Percentiles rank a stretch among this genome's conserved stretches.
phyloP scores from a whole-genome alignment of 1,140 invertebrate genomes.

The Oscheius sp. region DNA sequence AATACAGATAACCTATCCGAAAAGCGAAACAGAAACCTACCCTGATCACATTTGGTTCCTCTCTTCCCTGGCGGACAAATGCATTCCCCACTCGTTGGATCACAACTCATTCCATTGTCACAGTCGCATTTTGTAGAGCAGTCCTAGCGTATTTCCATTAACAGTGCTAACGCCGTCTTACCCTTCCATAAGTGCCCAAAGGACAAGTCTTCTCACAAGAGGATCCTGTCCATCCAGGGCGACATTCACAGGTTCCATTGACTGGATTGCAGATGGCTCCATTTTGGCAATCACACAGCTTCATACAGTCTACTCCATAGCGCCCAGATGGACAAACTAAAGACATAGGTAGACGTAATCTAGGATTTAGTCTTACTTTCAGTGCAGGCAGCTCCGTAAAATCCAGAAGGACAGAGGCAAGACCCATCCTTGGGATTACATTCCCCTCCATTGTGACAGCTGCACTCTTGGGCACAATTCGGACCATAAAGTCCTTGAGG shows the following conservation, averaged over 20 bases:
- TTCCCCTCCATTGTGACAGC: constrained; percentile 63
- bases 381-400: constrained; percentile 62
- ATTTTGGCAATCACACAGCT: constrained; percentile 56
- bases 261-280: constrained; percentile 74
- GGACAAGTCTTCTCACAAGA: constrained; percentile 66
- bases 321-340: constrained; percentile 61
- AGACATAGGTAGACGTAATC: constrained; percentile 12
- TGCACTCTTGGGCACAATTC: constrained; percentile 63
- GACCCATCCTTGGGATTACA: constrained; percentile 64
- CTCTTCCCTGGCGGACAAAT: constrained; percentile 80
- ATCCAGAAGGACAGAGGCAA: constrained; percentile 65
- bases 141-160: constrained; percentile 14
- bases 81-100: constrained; percentile 80
- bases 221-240: constrained; percentile 80
- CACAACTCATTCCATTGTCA: constrained; percentile 68
- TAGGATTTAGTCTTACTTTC: constrained; percentile 51
- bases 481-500: constrained; percentile 62
- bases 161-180: not conserved
- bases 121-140: constrained; percentile 62
- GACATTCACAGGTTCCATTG: constrained; percentile 82
- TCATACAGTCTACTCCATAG: constrained; percentile 62
- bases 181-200: constrained; percentile 9
- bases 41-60: constrained; percentile 74
- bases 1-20: not conserved
- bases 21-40: not conserved